Conservation (phyloP, 2,888 invertebrate genomes). For the Campoletis raptor region DNA sequence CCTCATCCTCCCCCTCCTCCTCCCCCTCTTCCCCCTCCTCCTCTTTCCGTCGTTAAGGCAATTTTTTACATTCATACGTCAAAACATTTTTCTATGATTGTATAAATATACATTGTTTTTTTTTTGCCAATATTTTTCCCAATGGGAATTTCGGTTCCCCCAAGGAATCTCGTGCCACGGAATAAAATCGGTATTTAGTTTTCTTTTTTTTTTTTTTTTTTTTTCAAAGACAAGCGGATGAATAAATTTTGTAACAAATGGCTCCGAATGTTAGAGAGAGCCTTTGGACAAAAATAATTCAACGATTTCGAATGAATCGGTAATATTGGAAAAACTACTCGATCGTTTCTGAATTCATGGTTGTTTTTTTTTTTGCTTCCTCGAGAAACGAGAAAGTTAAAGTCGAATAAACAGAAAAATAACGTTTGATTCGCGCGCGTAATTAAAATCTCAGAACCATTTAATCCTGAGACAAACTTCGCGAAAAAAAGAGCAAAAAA, state of each 20-base stretch:
- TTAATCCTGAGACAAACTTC: conserved; percentile 32
- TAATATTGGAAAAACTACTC: conserved; percentile 35
- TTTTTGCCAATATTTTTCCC: conserved; percentile 18
- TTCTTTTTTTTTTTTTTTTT: neutral
- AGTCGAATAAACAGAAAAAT: conserved; percentile 21
- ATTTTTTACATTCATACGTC: conserved; percentile 38
- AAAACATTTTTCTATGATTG: conserved; percentile 43
- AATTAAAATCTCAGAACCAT: conserved; percentile 19
- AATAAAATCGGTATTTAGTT: neutral
- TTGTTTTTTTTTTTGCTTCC: conserved; percentile 15
- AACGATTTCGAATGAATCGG: conserved; percentile 47
- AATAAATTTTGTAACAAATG: neutral
- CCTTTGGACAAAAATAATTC: conserved; percentile 36
- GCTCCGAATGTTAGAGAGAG: conserved; percentile 38
- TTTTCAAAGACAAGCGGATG: neutral
- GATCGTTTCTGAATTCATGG: conserved; percentile 36
- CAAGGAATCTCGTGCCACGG: conserved; percentile 5
- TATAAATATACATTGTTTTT: conserved; percentile 28
- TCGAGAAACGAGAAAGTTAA: neutral
- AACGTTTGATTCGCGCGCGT: conserved; percentile 11
- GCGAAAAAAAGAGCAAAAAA: conserved; percentile 5
- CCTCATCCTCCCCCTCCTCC: too few relatives aligned
- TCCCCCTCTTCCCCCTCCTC: conserved; percentile 13
- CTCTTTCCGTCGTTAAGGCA: conserved; percentile 61
- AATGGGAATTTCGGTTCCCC: conserved; percentile 49